Evolutionary conservation across 2,888 invertebrate species (phyloP).

Genomic region (Lampropteryx suffumata): DNA sequence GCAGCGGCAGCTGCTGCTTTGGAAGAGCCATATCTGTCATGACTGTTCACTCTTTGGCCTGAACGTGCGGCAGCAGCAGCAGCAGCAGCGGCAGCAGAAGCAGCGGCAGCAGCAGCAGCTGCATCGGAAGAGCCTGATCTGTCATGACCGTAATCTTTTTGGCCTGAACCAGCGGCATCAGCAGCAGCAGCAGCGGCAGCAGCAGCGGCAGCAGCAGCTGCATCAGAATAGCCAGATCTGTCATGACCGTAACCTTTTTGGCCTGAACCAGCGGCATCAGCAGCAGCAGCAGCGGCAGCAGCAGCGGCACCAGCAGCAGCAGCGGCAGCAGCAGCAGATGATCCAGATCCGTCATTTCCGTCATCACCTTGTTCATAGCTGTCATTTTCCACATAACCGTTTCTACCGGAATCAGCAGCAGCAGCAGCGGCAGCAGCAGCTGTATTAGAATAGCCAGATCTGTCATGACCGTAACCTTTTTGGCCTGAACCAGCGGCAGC

Average conservation of each 20-base stretch:
- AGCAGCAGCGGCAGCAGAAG: not conserved
- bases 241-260: too few species aligned
- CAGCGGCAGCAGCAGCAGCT: not conserved
- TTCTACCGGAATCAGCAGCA: not conserved
- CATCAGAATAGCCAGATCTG: too few species aligned
- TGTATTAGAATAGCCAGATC: too few species aligned
- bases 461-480: too few species aligned
- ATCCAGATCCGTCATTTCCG: slow-evolving; percentile 21
- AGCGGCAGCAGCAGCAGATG: slow-evolving; percentile 27
- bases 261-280: too few species aligned
- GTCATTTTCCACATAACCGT: not conserved
- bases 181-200: not conserved
- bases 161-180: too few species aligned
- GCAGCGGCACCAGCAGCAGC: slow-evolving; percentile 9
- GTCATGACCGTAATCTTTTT: too few species aligned
- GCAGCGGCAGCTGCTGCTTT: not conserved
- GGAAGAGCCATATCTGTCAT: not conserved
- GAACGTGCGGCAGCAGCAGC: too few species aligned
- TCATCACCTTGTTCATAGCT: not conserved
- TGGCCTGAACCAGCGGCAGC: not conserved
- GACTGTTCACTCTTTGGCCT: not conserved
- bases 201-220: too few species aligned
- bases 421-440: not conserved
- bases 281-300: not conserved
- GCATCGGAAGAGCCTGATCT: too few species aligned